Percentiles rank a stretch among this genome's conserved stretches.
Evolutionary conservation across 1,140 invertebrate species (phyloP).

Genomic region (Drosophila nigrodunni): DNA sequence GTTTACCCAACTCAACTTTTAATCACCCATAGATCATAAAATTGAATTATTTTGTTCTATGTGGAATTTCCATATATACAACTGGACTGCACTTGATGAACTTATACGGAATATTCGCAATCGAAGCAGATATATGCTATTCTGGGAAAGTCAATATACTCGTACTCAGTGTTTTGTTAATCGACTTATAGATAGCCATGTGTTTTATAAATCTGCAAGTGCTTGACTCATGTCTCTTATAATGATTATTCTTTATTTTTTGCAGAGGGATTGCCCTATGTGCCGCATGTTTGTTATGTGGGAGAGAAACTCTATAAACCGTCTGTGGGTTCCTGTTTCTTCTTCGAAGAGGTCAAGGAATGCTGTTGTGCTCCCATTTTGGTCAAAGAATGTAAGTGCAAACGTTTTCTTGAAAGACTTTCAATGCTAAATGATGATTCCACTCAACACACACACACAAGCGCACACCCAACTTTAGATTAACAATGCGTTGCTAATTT

Average conservation of each 20-base stretch:
- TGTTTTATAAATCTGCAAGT: constrained; percentile 9
- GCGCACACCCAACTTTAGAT: constrained; percentile 43
- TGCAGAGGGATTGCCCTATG: constrained; percentile 87
- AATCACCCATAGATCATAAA: neutral
- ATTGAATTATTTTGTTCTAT: neutral
- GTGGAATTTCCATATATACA: neutral
- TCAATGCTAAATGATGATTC: constrained; percentile 42
- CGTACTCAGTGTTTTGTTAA: neutral
- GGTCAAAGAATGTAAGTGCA: constrained; percentile 87
- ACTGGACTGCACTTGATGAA: neutral
- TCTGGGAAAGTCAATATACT: neutral
- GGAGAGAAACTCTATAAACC: constrained; percentile 86
- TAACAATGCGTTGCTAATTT: constrained; percentile 77
- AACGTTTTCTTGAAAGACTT: constrained; percentile 30
- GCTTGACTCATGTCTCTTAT: constrained; percentile 3
- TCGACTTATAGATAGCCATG: constrained; percentile 15
- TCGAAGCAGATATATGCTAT: neutral
- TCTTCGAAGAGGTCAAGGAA: constrained; percentile 87
- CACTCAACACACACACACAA: constrained; percentile 32
- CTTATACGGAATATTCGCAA: neutral
- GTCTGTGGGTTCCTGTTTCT: constrained; percentile 86
- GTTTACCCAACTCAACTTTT: neutral
- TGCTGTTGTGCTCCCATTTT: constrained; percentile 88
- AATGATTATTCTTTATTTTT: constrained; percentile 16
- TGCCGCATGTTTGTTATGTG: constrained; percentile 88